Evolutionary conservation across 1,140 invertebrate species (phyloP).

Genomic region (Bombyx mandarina): DNA sequence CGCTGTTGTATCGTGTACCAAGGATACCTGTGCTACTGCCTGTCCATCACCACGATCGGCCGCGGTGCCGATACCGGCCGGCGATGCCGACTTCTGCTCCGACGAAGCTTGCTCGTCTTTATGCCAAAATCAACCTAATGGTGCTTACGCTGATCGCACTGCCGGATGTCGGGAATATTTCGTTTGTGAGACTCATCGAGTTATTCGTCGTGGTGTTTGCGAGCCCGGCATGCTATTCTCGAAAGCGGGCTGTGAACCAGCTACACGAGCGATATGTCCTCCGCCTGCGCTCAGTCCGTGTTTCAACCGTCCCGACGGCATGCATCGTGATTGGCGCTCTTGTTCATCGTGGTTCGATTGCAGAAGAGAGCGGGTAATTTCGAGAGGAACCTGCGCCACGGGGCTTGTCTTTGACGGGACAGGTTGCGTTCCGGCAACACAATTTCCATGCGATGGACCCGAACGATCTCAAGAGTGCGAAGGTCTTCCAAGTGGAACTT

Average conservation of each 20-base stretch:
- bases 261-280: conserved; percentile 46
- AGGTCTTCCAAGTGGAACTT: conserved; percentile 60
- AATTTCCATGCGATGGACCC: conserved; percentile 58
- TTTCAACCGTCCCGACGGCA: conserved; percentile 50
- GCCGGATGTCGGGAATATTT: conserved; percentile 74
- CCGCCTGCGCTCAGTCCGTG: conserved; percentile 52
- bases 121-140: conserved; percentile 64
- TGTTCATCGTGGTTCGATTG: conserved; percentile 58
- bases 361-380: conserved; percentile 41
- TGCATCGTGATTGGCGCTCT: conserved; percentile 55
- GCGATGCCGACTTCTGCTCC: conserved; percentile 57
- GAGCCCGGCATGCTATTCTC: conserved; percentile 61
- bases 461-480: conserved; percentile 51
- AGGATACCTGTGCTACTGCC: conserved; percentile 24
- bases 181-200: conserved; percentile 63
- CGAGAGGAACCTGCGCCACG: conserved; percentile 39
- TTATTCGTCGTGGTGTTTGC: conserved; percentile 65
- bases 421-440: conserved; percentile 33
- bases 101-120: conserved; percentile 55
- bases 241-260: conserved; percentile 52
- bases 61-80: conserved; percentile 43
- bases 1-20: conserved; percentile 34
- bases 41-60: conserved; percentile 44
- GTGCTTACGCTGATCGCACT: conserved; percentile 72
- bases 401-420: conserved; percentile 54